Percentiles rank a stretch among this genome's conserved stretches.
phyloP scores from a whole-genome alignment of 1,140 invertebrate genomes.

The Venturia canescens region DNA sequence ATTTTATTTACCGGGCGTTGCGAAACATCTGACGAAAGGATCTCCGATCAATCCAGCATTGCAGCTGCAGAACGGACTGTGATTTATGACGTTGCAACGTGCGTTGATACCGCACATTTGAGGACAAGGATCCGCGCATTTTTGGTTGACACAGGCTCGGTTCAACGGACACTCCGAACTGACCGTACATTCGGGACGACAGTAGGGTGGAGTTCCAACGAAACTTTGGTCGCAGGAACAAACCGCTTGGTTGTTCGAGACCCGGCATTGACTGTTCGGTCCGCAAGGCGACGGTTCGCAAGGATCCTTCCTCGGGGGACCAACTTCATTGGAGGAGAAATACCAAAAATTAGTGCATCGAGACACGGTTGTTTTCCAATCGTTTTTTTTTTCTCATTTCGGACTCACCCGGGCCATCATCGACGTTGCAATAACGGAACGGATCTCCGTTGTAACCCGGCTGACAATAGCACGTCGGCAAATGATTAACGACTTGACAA shows the following conservation, averaged over 20 bases:
- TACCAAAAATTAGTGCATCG: background rate
- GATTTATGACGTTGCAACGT: constrained; percentile 82
- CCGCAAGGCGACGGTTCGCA: constrained; percentile 80
- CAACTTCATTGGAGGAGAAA: background rate
- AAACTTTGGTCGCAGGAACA: constrained; percentile 87
- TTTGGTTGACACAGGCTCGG: constrained; percentile 86
- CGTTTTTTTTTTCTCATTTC: constrained; percentile 3
- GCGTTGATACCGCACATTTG: constrained; percentile 88
- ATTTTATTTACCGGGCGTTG: constrained; percentile 73
- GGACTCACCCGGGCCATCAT: constrained; percentile 59
- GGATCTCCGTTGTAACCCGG: constrained; percentile 84
- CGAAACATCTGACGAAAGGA: constrained; percentile 83
- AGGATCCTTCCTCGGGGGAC: constrained; percentile 64
- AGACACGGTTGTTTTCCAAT: background rate
- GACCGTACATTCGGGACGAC: constrained; percentile 87
- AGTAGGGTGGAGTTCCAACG: constrained; percentile 84
- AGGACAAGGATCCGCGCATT: constrained; percentile 88
- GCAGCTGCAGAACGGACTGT: constrained; percentile 82
- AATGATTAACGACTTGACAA: constrained; percentile 86
- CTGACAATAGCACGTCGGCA: constrained; percentile 84
- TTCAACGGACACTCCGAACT: constrained; percentile 86
- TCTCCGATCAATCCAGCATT: constrained; percentile 81
- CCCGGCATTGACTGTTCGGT: constrained; percentile 78
- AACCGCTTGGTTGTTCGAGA: constrained; percentile 79
- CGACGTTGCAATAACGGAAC: constrained; percentile 73